Evolutionary conservation across 1,140 invertebrate genomes (phyloP).

Genomic region (Listronotus oregonensis): DNA sequence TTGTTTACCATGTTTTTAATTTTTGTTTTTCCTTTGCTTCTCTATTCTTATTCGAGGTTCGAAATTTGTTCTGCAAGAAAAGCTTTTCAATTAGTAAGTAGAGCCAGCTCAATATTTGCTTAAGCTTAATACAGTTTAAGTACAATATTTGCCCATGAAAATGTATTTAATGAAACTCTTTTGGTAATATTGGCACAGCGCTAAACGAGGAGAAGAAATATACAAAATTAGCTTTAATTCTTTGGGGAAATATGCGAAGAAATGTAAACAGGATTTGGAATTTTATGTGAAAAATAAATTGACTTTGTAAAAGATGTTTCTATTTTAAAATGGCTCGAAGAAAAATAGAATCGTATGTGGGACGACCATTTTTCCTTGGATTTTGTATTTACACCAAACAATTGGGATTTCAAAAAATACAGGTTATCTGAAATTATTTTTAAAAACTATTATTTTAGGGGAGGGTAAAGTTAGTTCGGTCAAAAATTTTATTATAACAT

Average conservation of each 20-base stretch:
- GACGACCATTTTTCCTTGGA: no score
- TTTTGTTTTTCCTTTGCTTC: slow-evolving; percentile 18
- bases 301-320: background rate
- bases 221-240: slow-evolving; percentile 30
- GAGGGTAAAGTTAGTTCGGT: no score
- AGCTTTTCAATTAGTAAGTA: slow-evolving; percentile 34
- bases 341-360: no score
- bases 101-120: slow-evolving; percentile 32
- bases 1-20: slow-evolving; percentile 24
- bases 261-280: slow-evolving; percentile 17
- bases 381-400: no score
- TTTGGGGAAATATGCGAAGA: slow-evolving; percentile 23
- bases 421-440: no score
- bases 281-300: slow-evolving; percentile 16
- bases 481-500: no score
- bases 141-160: slow-evolving; percentile 40
- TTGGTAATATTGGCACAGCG: slow-evolving; percentile 37
- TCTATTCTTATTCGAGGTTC: slow-evolving; percentile 22
- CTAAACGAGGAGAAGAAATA: slow-evolving; percentile 31
- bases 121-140: slow-evolving; percentile 36
- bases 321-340: no score
- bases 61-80: slow-evolving; percentile 30
- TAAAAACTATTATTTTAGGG: no score
- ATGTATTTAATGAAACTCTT: slow-evolving; percentile 42
- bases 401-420: no score